phyloP scores from a whole-genome alignment of 2,113 vertebrate species.

The Addax nasomaculatus region DNA sequence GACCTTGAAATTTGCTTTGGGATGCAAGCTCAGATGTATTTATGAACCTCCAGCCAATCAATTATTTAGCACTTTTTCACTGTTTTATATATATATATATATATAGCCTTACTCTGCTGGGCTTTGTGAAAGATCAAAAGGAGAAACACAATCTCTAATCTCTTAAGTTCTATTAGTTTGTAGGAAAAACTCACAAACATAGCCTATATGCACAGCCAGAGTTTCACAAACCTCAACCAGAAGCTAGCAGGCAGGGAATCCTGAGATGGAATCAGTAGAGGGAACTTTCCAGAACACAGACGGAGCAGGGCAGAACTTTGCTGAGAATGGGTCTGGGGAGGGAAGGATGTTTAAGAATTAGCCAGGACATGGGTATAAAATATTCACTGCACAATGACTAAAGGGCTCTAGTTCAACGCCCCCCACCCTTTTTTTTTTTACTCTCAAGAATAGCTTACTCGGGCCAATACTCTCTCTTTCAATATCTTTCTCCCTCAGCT shows the following conservation, averaged over 20 bases:
- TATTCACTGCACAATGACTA: not conserved
- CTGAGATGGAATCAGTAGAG: not conserved
- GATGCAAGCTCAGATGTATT: not conserved
- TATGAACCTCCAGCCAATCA: slow-evolving; percentile 36
- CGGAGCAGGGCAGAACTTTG: not conserved
- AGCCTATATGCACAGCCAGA: not conserved
- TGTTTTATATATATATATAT: not conserved
- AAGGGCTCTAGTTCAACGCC: not conserved
- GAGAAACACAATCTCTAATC: not conserved
- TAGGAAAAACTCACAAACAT: not conserved
- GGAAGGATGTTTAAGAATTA: fast-evolving
- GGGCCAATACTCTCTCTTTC: not conserved
- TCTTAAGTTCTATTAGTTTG: not conserved
- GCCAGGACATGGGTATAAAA: not conserved
- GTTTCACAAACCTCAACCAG: not conserved
- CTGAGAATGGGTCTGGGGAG: not conserved
- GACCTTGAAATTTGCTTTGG: slow-evolving; percentile 31
- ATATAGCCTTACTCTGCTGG: not conserved
- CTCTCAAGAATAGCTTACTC: not conserved
- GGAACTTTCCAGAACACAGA: not conserved
- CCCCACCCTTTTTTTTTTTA: not conserved
- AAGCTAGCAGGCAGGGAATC: not conserved
- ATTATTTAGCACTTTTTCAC: not conserved
- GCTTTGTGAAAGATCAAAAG: not conserved
- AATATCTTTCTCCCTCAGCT: too few species aligned